A percentile compares a stretch with the other conserved stretches of the same genome.
These are phyloP conservation scores for Stenodema calcarata DNA, from an alignment of 2,888 invertebrate species.

Conservation along the genomic window DNA sequence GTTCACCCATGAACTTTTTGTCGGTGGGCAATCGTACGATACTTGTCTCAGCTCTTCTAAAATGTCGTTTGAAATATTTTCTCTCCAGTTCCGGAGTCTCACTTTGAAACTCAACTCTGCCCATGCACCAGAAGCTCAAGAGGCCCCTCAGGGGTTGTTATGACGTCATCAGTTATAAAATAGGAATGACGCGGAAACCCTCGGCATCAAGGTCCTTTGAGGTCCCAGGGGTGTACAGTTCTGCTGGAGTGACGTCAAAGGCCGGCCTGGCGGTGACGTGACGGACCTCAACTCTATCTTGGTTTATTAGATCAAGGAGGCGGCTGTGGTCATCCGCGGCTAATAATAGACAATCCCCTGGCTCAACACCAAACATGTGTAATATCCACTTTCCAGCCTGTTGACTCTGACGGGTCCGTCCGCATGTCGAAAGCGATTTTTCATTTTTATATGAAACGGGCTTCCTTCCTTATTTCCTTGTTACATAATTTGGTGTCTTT, in stretches of 20 bases:
- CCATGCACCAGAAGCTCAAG: neutral
- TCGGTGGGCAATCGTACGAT: too few relatives aligned
- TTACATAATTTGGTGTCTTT: neutral
- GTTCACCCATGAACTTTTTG: too few relatives aligned
- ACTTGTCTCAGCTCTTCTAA: too few relatives aligned
- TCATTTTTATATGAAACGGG: slow-evolving; percentile 7
- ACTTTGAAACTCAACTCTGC: neutral
- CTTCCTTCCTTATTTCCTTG: neutral
- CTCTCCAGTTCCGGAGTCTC: neutral
- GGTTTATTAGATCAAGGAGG: slow-evolving; percentile 38
- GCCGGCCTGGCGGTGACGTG: slow-evolving; percentile 14
- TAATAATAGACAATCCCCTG: slow-evolving; percentile 26
- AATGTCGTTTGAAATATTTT: too few relatives aligned
- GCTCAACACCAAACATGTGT: slow-evolving; percentile 38
- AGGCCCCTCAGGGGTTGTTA: neutral
- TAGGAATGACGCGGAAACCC: neutral
- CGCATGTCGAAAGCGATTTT: neutral
- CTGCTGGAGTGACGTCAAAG: slow-evolving; percentile 24
- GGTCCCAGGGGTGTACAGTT: neutral
- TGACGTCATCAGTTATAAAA: neutral
- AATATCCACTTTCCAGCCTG: slow-evolving; percentile 34
- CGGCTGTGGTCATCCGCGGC: slow-evolving; percentile 22
- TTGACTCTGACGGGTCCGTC: slow-evolving; percentile 4
- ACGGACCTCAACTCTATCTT: slow-evolving; percentile 33
- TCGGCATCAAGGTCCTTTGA: neutral